These are phyloP conservation scores for Pecten maximus DNA, from an alignment of 2,888 invertebrate genomes.

Conservation along the genomic window DNA sequence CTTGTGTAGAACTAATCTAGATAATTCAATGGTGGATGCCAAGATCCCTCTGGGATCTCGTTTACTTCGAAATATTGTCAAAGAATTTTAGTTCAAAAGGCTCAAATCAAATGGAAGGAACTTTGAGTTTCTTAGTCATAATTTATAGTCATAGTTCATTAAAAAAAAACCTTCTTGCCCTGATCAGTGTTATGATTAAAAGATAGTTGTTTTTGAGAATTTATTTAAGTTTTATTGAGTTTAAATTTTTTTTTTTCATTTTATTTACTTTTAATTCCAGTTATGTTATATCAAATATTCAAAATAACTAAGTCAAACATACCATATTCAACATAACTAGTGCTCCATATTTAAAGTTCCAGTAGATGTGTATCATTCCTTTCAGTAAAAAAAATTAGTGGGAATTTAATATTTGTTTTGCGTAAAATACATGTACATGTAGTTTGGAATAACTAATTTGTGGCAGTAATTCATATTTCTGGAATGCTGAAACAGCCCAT, in stretches of 20 bases:
- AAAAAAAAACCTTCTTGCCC: background rate
- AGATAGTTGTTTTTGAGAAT: background rate
- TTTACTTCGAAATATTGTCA: background rate
- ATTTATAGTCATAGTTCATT: background rate
- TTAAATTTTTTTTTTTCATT: background rate
- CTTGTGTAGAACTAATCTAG: too few species aligned
- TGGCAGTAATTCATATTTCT: background rate
- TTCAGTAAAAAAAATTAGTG: background rate
- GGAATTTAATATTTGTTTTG: background rate
- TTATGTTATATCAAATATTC: background rate
- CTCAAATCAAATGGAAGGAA: background rate
- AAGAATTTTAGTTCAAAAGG: background rate
- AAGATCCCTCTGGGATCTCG: too few species aligned
- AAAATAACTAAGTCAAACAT: conserved; percentile 26
- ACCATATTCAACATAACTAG: background rate
- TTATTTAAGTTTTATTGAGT: background rate
- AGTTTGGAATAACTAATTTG: background rate
- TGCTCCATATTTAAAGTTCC: background rate
- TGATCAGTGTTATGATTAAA: background rate
- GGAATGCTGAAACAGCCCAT: background rate
- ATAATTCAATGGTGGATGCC: too few species aligned
- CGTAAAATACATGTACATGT: background rate
- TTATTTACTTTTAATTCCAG: background rate
- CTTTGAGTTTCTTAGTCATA: conserved; percentile 4
- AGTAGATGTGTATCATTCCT: too few species aligned